These are phyloP conservation scores for Anoplolepis gracilipes DNA, from an alignment of 1,140 invertebrate species.

Conservation along the genomic window DNA sequence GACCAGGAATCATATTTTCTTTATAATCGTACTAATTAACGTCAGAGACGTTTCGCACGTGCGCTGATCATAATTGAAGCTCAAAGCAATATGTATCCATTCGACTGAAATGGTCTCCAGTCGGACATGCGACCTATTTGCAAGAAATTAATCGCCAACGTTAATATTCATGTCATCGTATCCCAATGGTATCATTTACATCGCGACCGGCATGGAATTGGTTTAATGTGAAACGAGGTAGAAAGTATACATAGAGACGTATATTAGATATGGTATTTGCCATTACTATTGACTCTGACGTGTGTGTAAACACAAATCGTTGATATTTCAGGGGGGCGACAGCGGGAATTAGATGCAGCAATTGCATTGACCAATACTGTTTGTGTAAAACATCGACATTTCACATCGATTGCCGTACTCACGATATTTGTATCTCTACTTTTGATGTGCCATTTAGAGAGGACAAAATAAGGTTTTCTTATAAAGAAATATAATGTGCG, in stretches of 20 bases:
- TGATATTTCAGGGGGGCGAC: constrained; percentile 21
- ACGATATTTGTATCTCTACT: constrained; percentile 30
- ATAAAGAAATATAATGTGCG: neutral
- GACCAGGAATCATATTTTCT: neutral
- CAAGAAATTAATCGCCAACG: constrained; percentile 57
- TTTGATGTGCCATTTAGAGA: neutral
- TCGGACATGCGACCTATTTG: constrained; percentile 44
- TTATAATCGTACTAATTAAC: neutral
- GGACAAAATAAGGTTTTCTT: constrained; percentile 6
- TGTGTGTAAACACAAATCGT: constrained; percentile 58
- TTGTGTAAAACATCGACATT: constrained; percentile 51
- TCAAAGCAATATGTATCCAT: constrained; percentile 1
- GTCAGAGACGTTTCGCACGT: constrained; percentile 25
- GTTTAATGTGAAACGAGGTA: constrained; percentile 63
- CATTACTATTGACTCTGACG: constrained; percentile 56
- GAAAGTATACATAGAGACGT: constrained; percentile 62
- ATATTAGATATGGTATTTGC: constrained; percentile 60
- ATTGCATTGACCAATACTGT: constrained; percentile 49
- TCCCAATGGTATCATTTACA: constrained; percentile 51
- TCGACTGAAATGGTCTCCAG: constrained; percentile 39
- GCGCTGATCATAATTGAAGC: constrained; percentile 21
- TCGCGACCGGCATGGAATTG: constrained; percentile 50
- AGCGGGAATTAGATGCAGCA: constrained; percentile 52
- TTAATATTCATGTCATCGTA: constrained; percentile 49
- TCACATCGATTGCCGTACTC: constrained; percentile 17